Base-by-base conservation (phyloP, 1,140 invertebrate species). In the Drosophila gunungcola region DNA sequence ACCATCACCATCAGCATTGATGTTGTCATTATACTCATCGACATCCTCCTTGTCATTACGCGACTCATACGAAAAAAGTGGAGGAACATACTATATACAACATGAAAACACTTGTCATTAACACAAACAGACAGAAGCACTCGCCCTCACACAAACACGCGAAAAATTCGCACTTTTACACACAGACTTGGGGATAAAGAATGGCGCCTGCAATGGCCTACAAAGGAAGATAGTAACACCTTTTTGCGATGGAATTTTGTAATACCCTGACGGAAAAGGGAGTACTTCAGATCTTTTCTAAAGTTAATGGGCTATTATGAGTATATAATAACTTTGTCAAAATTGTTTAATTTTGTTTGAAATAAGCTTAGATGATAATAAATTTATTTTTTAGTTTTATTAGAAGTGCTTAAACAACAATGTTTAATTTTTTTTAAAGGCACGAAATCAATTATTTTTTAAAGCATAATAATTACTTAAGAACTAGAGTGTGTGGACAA, bases 21-120 rank as follows among this genome's bases (percentile, higher is more conserved):
- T 88, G 83, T 73, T 88, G 83, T 88, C 80, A 83, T 88, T 88
- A 86, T 86, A 73, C 79, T 69, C 83, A 88, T 86, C 79, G 79
- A 79, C 83, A 79, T 88, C 84, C 54, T 75, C 72, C 83, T 70
- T 88, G 83, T 86, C 83, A 86, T 86, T 88, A 88, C 84, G 72
- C 51, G 70, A 46, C 64, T 60, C 72, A 83, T 64, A 68, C 64
- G 54, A 80, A 65, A 75, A 64, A 54, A 38, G 36, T 51, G 43
- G 34, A 64, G 38, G 52, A 46, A 75, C 52, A 75, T 65, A 21
- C 16, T 21, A 21, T 21, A 57, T 57, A 53, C 72, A 75, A 54
- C 83, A 88, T 74, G 79, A 77, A 86, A 86, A 86, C 83, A 86
- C 83, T 86, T 86, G 84, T 86, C 83, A 86, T 86, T 88, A 86